Percentiles rank a stretch among this genome's conserved stretches.
phyloP scores from a whole-genome alignment of 1,140 invertebrate genomes.

The Euwallacea similis region DNA sequence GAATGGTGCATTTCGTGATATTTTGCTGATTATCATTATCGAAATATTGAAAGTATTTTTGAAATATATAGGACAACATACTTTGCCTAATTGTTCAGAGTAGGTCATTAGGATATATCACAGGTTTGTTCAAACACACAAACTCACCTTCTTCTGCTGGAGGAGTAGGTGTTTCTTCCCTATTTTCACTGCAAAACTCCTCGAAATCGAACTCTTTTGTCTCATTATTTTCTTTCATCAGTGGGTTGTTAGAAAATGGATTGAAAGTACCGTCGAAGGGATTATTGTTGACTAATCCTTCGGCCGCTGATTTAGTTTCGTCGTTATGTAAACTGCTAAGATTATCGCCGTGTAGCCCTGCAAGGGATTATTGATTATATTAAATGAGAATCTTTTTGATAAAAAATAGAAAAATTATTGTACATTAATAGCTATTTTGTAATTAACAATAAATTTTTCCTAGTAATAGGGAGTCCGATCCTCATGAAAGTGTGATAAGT shows the following conservation, averaged over 20 bases:
- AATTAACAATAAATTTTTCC: no score
- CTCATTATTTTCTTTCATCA: not conserved
- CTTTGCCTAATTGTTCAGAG: no score
- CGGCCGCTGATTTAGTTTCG: conserved; percentile 33
- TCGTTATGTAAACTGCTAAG: conserved; percentile 6
- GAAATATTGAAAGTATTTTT: no score
- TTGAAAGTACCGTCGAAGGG: conserved; percentile 38
- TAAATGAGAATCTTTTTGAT: not conserved
- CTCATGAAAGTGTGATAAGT: no score
- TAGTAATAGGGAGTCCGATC: no score
- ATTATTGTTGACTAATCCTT: conserved; percentile 42
- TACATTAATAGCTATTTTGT: no score
- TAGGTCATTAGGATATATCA: no score
- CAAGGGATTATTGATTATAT: conserved; percentile 1
- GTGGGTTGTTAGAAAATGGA: conserved; percentile 35
- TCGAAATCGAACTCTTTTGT: conserved; percentile 13
- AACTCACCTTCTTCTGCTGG: conserved; percentile 58
- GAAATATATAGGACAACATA: no score
- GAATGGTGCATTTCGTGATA: no score
- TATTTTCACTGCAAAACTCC: conserved; percentile 13
- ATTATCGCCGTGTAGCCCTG: conserved; percentile 40
- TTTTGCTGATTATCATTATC: no score
- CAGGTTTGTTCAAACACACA: no score
- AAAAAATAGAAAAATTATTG: not conserved
- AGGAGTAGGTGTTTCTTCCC: conserved; percentile 58